phyloP scores from a whole-genome alignment of 2,113 vertebrate species.

The Mormyrus lacerda region DNA sequence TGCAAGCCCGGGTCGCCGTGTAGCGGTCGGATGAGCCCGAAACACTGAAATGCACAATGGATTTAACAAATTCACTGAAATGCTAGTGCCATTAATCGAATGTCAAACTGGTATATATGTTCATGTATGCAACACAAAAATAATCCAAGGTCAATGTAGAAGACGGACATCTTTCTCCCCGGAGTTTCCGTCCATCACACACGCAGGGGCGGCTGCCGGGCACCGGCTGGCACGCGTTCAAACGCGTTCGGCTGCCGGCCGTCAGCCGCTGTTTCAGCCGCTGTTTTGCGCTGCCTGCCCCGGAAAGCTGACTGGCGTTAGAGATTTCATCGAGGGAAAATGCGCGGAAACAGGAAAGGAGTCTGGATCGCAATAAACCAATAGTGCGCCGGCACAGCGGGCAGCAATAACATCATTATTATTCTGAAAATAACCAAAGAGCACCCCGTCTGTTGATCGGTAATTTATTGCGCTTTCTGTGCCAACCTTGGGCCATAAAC shows the following conservation, averaged over 20 bases:
- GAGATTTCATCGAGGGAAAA: background rate
- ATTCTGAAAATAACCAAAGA: conserved; percentile 58
- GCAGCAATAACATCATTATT: conserved; percentile 70
- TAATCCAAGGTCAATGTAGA: background rate
- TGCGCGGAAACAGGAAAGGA: conserved; percentile 27
- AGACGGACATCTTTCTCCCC: background rate
- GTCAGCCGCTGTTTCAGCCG: background rate
- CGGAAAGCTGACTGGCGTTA: background rate
- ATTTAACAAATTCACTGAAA: background rate
- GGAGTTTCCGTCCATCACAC: background rate
- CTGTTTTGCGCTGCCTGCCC: background rate
- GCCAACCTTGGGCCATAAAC: conserved; percentile 57
- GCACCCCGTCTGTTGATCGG: conserved; percentile 59
- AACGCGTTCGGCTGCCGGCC: background rate
- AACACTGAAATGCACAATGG: background rate
- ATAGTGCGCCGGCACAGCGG: conserved; percentile 58
- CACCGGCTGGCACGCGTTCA: background rate
- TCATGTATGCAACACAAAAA: background rate
- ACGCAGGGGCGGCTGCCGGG: background rate
- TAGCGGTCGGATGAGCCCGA: background rate
- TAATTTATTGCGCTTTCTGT: conserved; percentile 59
- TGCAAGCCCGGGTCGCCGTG: conserved; percentile 28
- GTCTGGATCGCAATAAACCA: conserved; percentile 46
- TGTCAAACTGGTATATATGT: background rate
- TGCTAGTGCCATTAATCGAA: background rate